Percentiles rank a stretch among this genome's conserved stretches.
Evolutionary conservation across 2,888 invertebrate genomes (phyloP).

Genomic region (Apantesis nais): DNA sequence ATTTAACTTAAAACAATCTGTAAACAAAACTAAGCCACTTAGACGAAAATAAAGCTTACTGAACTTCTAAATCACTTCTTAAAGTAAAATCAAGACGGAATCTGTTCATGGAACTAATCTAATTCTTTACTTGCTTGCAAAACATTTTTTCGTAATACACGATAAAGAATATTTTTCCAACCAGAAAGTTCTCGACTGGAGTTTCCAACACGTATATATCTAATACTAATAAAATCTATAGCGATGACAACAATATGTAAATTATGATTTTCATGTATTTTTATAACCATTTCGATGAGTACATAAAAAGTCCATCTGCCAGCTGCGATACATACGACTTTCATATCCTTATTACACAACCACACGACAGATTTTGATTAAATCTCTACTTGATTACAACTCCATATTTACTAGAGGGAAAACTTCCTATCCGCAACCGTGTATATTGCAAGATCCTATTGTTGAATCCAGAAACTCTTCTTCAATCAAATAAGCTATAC

Average conservation of each 20-base stretch:
- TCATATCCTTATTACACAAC: background rate
- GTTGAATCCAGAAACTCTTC: background rate
- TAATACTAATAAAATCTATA: background rate
- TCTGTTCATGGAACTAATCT: background rate
- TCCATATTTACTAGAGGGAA: background rate
- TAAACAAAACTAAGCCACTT: constrained; percentile 35
- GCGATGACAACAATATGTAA: background rate
- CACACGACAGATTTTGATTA: constrained; percentile 2
- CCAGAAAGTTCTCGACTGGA: background rate
- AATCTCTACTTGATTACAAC: background rate
- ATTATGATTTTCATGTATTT: background rate
- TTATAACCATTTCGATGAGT: background rate
- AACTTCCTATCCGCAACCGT: background rate
- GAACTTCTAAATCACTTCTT: constrained; percentile 20
- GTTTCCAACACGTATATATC: background rate
- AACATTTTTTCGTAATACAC: too few relatives aligned
- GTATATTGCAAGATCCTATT: background rate
- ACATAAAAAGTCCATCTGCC: background rate
- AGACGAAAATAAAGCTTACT: constrained; percentile 7
- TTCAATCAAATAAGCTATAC: background rate
- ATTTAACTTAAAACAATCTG: constrained; percentile 36
- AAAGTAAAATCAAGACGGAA: constrained; percentile 3
- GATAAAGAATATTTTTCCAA: background rate
- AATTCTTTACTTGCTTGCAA: background rate
- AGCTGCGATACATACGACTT: background rate